Evolutionary conservation across 2,113 vertebrate species (phyloP), one percentile per base, ranked within the genome.

Genomic region (Melanotaenia duboulayi): DNA sequence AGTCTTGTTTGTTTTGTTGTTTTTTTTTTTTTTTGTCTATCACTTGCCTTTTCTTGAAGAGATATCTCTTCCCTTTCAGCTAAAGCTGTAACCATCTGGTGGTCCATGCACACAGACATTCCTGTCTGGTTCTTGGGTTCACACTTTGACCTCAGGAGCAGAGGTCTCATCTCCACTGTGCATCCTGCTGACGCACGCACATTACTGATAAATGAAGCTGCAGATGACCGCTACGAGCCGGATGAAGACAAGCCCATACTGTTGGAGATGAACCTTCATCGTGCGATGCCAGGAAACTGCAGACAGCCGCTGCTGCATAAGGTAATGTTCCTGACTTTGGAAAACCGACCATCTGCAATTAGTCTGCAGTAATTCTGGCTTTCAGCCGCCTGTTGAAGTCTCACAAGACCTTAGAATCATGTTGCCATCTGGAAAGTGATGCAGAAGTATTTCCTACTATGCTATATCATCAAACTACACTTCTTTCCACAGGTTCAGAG

Each of bases 191-290:
- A 86, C 44, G 46, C 51, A 39, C 32, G 77, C 74, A 80, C 74
- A 85, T 87, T 86, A 77, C 65, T 78, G 60, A 54, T 59, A 42
- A 50, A 72, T 56, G 37, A 83, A 46, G 20, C 16, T 50, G 24
- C 13, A 55, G 40, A 49, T 64, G 64, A 71, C 48, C 28, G 74
- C 52, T 51, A 16, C 58, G 74, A 48, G 12, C 12, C 40, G 35
- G 61, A 84, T 85, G 61, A 84, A 84, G 71, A 74, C 44, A 12
- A 55, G 56, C 39, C 24, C 32, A 9, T 1, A n/a, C 24, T 57
- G 54, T 25, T 20, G 49, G 62, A 63, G 8, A 8, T 64, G 20
- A 60, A 62, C 67, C 48, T 50, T 49, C 4, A 20, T 39, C 3
- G 14, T 50, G 13, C 37, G 25, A 74, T 54, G 37, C 54, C 40